A percentile compares a stretch with the other conserved stretches of the same genome.
Evolutionary conservation across 1,140 invertebrate species (phyloP).

Genomic region (Panagrolaimus sp.): DNA sequence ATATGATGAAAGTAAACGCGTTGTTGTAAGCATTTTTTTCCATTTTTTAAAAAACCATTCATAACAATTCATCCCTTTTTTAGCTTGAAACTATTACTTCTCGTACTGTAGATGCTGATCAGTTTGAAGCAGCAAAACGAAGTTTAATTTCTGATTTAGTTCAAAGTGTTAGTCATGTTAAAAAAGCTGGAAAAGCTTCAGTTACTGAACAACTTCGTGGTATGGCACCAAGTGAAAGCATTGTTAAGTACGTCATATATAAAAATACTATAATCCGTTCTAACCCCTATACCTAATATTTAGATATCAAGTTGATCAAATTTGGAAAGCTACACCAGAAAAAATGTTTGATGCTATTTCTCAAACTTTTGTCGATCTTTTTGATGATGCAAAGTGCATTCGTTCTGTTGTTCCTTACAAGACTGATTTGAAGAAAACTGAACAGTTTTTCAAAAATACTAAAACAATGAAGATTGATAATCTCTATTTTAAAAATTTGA

Average conservation of each 20-base stretch:
- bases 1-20: constrained; percentile 70
- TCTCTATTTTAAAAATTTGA: not conserved
- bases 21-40: constrained; percentile 63
- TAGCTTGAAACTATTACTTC: constrained; percentile 64
- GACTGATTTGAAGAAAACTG: not conserved
- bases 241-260: not conserved
- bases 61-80: no score
- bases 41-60: no score
- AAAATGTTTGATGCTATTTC: not conserved
- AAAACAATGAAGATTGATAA: not conserved
- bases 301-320: not conserved
- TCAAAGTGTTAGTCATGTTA: constrained; percentile 71
- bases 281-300: not conserved
- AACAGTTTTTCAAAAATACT: not conserved
- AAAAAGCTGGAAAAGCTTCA: constrained; percentile 68
- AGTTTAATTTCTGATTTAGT: constrained; percentile 78
- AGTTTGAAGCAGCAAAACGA: constrained; percentile 75
- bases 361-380: constrained; percentile 12
- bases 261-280: no score
- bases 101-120: constrained; percentile 67
- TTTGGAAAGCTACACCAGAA: not conserved
- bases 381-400: constrained; percentile 3
- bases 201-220: constrained; percentile 68
- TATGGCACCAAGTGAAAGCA: not conserved
- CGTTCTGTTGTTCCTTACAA: constrained; percentile 6